A percentile compares a stretch with the other conserved stretches of the same genome.
These are phyloP conservation scores for Orchesella cincta DNA, from an alignment of 1,140 invertebrate species.

Conservation along the genomic window DNA sequence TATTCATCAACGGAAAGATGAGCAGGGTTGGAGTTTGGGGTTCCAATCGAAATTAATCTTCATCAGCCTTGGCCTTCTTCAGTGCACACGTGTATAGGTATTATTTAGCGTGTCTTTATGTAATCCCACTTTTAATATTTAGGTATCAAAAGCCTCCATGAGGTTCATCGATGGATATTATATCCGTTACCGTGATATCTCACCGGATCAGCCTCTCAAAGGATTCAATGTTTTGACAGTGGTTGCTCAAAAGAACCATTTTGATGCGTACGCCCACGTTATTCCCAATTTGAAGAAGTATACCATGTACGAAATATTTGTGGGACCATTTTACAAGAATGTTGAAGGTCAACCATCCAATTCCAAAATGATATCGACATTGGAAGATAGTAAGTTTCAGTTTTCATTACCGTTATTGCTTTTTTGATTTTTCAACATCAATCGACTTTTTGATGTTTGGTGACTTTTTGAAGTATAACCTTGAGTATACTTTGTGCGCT, in stretches of 20 bases:
- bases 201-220: constrained; percentile 55
- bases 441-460: too few species aligned
- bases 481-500: too few species aligned
- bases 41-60: too few species aligned
- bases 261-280: constrained; percentile 61
- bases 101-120: too few species aligned
- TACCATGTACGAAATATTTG: constrained; percentile 83
- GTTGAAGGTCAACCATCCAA: constrained; percentile 81
- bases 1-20: too few species aligned
- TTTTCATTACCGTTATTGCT: background rate
- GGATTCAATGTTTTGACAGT: constrained; percentile 49
- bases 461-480: too few species aligned
- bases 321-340: constrained; percentile 82
- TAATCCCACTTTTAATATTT: too few species aligned
- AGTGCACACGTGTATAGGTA: too few species aligned
- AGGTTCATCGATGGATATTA: constrained; percentile 79
- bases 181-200: constrained; percentile 83
- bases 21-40: too few species aligned
- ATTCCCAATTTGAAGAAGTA: constrained; percentile 76
- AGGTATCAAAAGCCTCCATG: constrained; percentile 49
- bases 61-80: too few species aligned
- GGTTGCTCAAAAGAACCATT: constrained; percentile 51
- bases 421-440: too few species aligned
- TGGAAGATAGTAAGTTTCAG: constrained; percentile 68
- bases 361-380: constrained; percentile 68